These are phyloP conservation scores for Hycleus cichorii DNA, from an alignment of 1,140 invertebrate species.

Conservation along the genomic window DNA sequence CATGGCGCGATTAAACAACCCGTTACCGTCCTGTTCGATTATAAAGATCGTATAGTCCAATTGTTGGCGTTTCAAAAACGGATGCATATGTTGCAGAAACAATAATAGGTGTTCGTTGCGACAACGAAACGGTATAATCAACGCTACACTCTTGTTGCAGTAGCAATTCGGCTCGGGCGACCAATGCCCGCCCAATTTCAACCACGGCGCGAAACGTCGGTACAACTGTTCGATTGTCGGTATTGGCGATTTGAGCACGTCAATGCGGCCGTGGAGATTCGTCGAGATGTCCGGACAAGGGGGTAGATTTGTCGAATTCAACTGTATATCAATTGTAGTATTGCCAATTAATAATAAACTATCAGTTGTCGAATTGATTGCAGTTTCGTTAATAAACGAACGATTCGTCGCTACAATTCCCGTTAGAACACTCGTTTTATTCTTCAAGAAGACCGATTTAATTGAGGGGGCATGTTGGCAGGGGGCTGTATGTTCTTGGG, in stretches of 20 bases:
- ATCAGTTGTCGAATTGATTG: too few species aligned
- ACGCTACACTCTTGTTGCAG: conserved; percentile 71
- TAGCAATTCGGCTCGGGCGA: conserved; percentile 62
- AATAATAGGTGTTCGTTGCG: conserved; percentile 73
- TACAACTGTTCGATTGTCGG: conserved; percentile 42
- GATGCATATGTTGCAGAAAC: conserved; percentile 84
- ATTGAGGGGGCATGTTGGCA: conserved; percentile 4
- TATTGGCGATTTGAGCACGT: conserved; percentile 42
- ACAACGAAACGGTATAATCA: conserved; percentile 85
- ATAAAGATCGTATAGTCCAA: conserved; percentile 91
- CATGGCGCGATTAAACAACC: conserved; percentile 83
- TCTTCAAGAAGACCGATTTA: background rate
- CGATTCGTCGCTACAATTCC: too few species aligned
- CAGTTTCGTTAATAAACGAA: too few species aligned
- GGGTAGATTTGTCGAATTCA: conserved; percentile 21
- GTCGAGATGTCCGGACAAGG: conserved; percentile 27
- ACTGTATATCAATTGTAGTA: background rate
- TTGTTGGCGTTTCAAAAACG: conserved; percentile 82
- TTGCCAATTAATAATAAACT: background rate
- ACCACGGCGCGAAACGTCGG: conserved; percentile 40
- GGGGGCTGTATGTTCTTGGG: background rate
- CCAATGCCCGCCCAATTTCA: conserved; percentile 67
- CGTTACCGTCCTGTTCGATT: conserved; percentile 78
- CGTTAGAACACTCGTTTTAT: background rate
- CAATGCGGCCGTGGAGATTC: conserved; percentile 38